Evolutionary conservation across 2,797 vertebrate genomes (phyloP), one percentile per base, ranked within the genome.

Genomic region (Neosilurus hyrtlii): DNA sequence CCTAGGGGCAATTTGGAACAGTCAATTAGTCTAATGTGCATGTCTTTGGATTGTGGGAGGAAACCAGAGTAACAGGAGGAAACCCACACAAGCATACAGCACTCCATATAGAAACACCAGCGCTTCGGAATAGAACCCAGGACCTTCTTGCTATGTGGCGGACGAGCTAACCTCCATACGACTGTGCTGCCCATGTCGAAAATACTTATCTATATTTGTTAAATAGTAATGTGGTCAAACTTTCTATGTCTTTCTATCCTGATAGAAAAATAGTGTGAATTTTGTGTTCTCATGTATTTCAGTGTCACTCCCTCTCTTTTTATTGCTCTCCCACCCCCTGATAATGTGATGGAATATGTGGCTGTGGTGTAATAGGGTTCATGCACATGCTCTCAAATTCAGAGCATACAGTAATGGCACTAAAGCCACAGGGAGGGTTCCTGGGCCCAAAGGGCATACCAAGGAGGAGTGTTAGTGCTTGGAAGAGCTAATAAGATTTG

Each of bases 401-500:
- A 71, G 30, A 76, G 80, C 81, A 65, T 43, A 43, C 43, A 43
- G 43, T 37, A 51, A 67, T 56, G 73, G 66, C 62, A 54, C 52
- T 68, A 62, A 30, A 81, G 82, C 65, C 81, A 85, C 65, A 79
- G 56, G 71, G 59, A 85, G 43, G 79, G 61, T 72, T 74, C 65
- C 57, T 67, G 75, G 70, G 92, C 89, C 85, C 83, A 91, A 89
- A 93, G 91, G 91, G 88, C 89, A 89, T 10, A 18, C 70, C 88
- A 90, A 93, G 90, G 92, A 91, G 87, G 91, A 91, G 90, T 87
- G 88, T 89, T 89, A 89, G 90, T 74, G 80, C 83, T 86, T 90
- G 89, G 91, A 91, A 78, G 87, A 90, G 91, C 90, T 90, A 91
- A 91, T 91, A 90, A 90, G 91, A 90, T 85, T 88, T 86, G 85